Evolutionary conservation across 1,140 invertebrate genomes (phyloP).

Genomic region (Zaprionus kolodkinae): DNA sequence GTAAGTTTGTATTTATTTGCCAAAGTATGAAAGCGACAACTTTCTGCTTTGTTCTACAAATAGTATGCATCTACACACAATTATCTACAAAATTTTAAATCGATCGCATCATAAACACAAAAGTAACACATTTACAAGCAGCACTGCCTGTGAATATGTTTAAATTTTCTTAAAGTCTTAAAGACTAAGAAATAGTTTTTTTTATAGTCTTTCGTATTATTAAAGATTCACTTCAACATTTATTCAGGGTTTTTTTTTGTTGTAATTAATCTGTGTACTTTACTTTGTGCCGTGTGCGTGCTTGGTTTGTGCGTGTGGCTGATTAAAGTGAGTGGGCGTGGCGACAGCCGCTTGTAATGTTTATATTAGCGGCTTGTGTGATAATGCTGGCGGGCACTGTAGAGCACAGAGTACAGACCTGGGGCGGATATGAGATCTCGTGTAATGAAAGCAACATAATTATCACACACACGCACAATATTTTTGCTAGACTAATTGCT

Average conservation of each 20-base stretch:
- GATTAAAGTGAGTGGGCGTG: neutral
- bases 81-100: too few relatives aligned
- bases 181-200: too few relatives aligned
- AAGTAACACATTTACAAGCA: too few relatives aligned
- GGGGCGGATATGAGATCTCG: neutral
- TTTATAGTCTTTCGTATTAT: too few relatives aligned
- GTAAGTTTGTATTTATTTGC: too few relatives aligned
- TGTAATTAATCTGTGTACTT: constrained; percentile 25
- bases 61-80: too few relatives aligned
- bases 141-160: too few relatives aligned
- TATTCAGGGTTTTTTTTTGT: constrained; percentile 1
- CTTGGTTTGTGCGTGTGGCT: constrained; percentile 3
- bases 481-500: constrained; percentile 15
- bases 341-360: constrained; percentile 11
- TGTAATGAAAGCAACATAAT: constrained; percentile 32
- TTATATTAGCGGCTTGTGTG: constrained; percentile 31
- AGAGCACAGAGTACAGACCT: neutral
- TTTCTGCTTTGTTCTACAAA: too few relatives aligned
- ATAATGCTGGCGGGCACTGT: constrained; percentile 10
- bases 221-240: neutral
- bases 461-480: constrained; percentile 8
- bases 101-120: too few relatives aligned
- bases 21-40: too few relatives aligned
- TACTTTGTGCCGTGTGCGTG: constrained; percentile 6
- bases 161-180: too few relatives aligned